Percentiles rank a stretch among this genome's conserved stretches.
phyloP scores from a whole-genome alignment of 2,113 vertebrate genomes.

The Chelonoidis abingdonii region DNA sequence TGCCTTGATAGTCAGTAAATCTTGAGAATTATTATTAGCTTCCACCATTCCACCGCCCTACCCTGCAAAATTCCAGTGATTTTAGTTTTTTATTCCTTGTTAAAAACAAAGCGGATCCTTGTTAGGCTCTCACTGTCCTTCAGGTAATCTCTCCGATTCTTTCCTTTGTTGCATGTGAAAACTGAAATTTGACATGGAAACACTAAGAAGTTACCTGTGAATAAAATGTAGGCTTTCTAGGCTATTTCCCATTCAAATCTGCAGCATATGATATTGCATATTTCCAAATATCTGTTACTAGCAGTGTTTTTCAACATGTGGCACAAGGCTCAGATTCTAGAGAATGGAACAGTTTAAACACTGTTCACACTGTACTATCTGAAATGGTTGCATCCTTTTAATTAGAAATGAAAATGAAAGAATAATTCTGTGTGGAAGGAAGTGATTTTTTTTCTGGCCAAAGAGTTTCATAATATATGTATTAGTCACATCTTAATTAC shows the following conservation, averaged over 20 bases:
- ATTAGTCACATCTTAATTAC: constrained; percentile 47
- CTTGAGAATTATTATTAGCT: constrained; percentile 21
- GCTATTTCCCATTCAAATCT: neutral
- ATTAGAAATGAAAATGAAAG: constrained; percentile 46
- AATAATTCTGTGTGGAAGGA: neutral
- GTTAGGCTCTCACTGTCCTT: neutral
- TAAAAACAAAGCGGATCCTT: constrained; percentile 44
- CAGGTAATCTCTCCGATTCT: neutral
- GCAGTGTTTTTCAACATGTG: neutral
- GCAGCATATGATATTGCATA: neutral
- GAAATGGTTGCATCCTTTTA: neutral
- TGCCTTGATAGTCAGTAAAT: neutral
- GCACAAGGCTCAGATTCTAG: constrained; percentile 4
- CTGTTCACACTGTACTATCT: neutral
- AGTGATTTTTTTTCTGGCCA: neutral
- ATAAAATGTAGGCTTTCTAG: neutral
- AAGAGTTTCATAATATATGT: constrained; percentile 28
- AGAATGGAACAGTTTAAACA: constrained; percentile 10
- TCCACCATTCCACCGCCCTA: neutral
- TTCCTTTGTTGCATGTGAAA: neutral
- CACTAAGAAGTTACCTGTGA: neutral
- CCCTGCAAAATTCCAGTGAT: neutral
- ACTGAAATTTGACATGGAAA: constrained; percentile 38
- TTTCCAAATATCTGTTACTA: constrained; percentile 21
- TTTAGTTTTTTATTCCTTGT: constrained; percentile 37